These are phyloP conservation scores for Papilio xuthus DNA, from an alignment of 1,140 invertebrate species.

Conservation along the genomic window DNA sequence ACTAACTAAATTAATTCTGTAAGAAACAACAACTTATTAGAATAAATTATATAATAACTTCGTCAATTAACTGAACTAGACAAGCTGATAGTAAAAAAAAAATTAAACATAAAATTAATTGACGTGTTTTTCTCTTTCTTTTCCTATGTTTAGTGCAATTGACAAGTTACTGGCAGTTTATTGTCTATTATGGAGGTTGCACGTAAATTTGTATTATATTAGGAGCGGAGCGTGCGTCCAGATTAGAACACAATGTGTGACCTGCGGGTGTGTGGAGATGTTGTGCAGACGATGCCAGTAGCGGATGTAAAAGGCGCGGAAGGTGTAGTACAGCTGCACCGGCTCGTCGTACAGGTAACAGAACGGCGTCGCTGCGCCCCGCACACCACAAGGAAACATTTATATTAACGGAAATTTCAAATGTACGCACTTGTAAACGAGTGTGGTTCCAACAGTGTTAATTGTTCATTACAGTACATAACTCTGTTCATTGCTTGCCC, in stretches of 20 bases:
- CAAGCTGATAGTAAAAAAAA: too few relatives aligned
- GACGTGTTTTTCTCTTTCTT: too few relatives aligned
- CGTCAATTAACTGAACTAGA: too few relatives aligned
- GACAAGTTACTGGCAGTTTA: too few relatives aligned
- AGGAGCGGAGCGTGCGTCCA: neutral
- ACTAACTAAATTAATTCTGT: too few relatives aligned
- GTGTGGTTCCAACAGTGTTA: neutral
- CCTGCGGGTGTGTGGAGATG: slow-evolving; percentile 93
- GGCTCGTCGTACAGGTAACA: slow-evolving; percentile 96
- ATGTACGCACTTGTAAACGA: neutral
- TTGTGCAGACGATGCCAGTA: slow-evolving; percentile 96
- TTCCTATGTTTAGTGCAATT: too few relatives aligned
- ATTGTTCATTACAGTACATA: too few relatives aligned
- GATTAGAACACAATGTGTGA: slow-evolving; percentile 41
- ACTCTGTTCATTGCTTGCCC: neutral
- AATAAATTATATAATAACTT: too few relatives aligned
- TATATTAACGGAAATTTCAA: neutral
- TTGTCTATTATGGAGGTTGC: too few relatives aligned
- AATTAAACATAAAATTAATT: too few relatives aligned
- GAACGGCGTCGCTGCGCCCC: slow-evolving; percentile 91
- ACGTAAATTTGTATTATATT: neutral
- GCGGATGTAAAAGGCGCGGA: slow-evolving; percentile 94
- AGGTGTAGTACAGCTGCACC: slow-evolving; percentile 93
- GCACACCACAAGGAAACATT: neutral
- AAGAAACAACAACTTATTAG: too few relatives aligned